phyloP scores from a whole-genome alignment of 2,888 invertebrate genomes.

The Stegophylla sp. region DNA sequence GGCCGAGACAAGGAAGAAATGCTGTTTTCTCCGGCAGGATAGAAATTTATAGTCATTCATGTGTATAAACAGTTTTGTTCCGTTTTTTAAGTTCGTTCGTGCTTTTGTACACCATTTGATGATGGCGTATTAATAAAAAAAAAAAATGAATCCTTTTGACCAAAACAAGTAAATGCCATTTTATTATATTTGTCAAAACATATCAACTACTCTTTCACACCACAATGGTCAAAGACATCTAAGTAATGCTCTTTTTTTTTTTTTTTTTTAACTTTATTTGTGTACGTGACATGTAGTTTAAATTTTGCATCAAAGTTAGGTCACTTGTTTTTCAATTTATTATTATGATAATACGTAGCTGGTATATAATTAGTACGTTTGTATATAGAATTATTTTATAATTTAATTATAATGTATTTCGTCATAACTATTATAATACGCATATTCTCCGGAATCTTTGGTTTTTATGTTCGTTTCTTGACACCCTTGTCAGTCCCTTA shows the following conservation, averaged over 20 bases:
- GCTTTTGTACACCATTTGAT: neutral
- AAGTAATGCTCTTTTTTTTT: neutral
- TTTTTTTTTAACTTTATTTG: neutral
- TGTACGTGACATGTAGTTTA: no score
- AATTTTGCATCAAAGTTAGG: neutral
- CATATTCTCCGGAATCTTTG: no score
- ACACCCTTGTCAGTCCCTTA: neutral
- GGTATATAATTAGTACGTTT: no score
- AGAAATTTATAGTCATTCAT: no score
- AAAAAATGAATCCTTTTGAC: neutral
- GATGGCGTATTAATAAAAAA: neutral
- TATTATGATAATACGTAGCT: neutral
- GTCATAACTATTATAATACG: neutral
- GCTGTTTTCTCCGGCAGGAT: neutral
- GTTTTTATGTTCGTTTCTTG: neutral
- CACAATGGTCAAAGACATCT: neutral
- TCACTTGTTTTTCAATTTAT: neutral
- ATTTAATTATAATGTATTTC: neutral
- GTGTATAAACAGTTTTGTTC: neutral
- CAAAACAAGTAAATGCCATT: neutral
- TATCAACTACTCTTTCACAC: neutral
- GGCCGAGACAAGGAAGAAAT: neutral
- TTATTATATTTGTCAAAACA: neutral
- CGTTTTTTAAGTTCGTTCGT: neutral
- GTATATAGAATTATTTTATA: neutral